phyloP scores from a whole-genome alignment of 2,797 vertebrate genomes.

The Esox masquinongy region DNA sequence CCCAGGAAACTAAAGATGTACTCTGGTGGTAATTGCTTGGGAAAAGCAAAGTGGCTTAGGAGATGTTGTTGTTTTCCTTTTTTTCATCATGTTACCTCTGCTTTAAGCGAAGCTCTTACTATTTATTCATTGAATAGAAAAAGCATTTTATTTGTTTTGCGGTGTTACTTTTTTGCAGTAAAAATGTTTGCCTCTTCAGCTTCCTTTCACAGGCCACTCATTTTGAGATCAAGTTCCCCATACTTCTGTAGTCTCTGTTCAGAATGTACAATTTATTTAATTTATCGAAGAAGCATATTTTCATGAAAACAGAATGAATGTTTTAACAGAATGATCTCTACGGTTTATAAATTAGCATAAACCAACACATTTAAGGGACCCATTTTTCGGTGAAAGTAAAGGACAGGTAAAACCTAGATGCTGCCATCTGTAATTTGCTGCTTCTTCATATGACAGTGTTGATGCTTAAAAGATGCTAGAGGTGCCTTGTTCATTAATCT shows the following conservation, averaged over 20 bases:
- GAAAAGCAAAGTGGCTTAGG: constrained; percentile 72
- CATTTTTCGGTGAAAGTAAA: constrained; percentile 49
- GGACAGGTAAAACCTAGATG: constrained; percentile 64
- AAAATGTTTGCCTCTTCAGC: constrained; percentile 49
- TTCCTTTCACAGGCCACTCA: constrained; percentile 50
- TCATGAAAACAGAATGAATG: constrained; percentile 65
- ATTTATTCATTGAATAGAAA: constrained; percentile 69
- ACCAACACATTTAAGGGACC: constrained; percentile 56
- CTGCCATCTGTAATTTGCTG: constrained; percentile 74
- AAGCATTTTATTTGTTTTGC: constrained; percentile 40
- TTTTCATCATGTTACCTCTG: constrained; percentile 77
- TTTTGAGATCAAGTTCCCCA: constrained; percentile 40
- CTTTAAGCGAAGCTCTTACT: constrained; percentile 68
- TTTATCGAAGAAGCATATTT: constrained; percentile 77
- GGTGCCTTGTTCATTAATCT: constrained; percentile 82
- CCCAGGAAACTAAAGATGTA: constrained; percentile 78
- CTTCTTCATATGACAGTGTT: constrained; percentile 71
- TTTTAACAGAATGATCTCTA: constrained; percentile 60
- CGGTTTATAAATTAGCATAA: constrained; percentile 54
- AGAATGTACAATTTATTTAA: constrained; percentile 65
- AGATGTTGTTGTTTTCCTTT: constrained; percentile 60
- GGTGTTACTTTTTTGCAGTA: constrained; percentile 53
- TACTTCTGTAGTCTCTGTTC: constrained; percentile 44
- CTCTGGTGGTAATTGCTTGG: constrained; percentile 85
- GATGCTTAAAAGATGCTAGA: constrained; percentile 75